These are phyloP conservation scores for Timandra comae DNA, from an alignment of 2,888 invertebrate species.

Conservation along the genomic window DNA sequence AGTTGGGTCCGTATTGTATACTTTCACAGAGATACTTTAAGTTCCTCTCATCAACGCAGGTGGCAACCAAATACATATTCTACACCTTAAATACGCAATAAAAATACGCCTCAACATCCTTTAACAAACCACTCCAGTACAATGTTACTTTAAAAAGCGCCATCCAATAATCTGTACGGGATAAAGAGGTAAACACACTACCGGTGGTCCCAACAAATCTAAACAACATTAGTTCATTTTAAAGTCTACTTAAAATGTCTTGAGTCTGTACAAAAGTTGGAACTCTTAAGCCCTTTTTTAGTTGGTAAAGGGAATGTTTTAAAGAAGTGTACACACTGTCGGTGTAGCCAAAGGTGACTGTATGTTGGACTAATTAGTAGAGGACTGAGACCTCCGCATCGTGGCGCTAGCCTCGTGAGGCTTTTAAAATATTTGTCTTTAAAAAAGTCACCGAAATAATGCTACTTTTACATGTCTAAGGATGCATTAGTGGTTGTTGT, in stretches of 20 bases:
- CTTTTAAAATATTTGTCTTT: conserved; percentile 32
- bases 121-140: conserved; percentile 42
- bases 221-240: conserved; percentile 55
- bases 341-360: conserved; percentile 52
- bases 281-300: conserved; percentile 30
- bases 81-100: conserved; percentile 6
- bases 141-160: conserved; percentile 50
- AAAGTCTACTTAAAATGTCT: conserved; percentile 29
- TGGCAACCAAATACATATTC: too few species aligned
- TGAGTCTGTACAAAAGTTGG: conserved; percentile 18
- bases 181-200: conserved; percentile 58
- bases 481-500: conserved; percentile 2
- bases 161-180: conserved; percentile 44
- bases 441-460: conserved; percentile 10
- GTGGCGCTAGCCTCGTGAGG: conserved; percentile 54
- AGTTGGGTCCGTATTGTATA: too few species aligned
- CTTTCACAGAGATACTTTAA: too few species aligned
- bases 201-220: conserved; percentile 62
- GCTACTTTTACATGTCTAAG: conserved; percentile 5
- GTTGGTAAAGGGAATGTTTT: conserved; percentile 29
- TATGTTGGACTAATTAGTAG: conserved; percentile 63
- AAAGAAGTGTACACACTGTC: conserved; percentile 53
- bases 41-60: too few species aligned
- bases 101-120: too few species aligned
- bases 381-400: conserved; percentile 53